These are phyloP conservation scores for Hirudo medicinalis DNA, from an alignment of 1,140 invertebrate species.

Conservation along the genomic window DNA sequence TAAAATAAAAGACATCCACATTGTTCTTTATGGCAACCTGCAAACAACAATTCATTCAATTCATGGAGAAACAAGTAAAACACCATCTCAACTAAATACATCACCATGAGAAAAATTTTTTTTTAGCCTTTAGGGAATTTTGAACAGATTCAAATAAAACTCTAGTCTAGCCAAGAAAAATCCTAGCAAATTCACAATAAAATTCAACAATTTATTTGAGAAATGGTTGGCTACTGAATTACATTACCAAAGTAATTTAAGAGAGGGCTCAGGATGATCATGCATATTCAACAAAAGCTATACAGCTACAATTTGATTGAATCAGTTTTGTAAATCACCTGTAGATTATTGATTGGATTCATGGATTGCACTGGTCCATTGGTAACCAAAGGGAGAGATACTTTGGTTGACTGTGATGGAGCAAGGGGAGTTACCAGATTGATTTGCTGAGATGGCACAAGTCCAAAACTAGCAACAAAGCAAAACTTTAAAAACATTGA, in stretches of 20 bases:
- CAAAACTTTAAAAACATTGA: slow-evolving; percentile 15
- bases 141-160: no score
- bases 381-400: slow-evolving; percentile 61
- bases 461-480: slow-evolving; percentile 62
- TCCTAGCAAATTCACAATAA: no score
- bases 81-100: no score
- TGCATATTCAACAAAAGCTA: no score
- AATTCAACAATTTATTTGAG: no score
- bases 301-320: no score
- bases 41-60: slow-evolving; percentile 12
- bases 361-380: slow-evolving; percentile 86
- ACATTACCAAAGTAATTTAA: no score
- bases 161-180: no score
- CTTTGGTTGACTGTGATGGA: slow-evolving; percentile 69
- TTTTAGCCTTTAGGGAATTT: no score
- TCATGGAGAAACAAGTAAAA: background rate
- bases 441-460: slow-evolving; percentile 67
- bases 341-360: slow-evolving; percentile 90
- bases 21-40: slow-evolving; percentile 96
- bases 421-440: slow-evolving; percentile 63
- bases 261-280: no score
- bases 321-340: slow-evolving; percentile 46
- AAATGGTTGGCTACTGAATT: no score
- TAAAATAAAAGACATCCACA: slow-evolving; percentile 96
- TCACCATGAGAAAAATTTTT: no score